Conservation (phyloP, 2,888 invertebrate genomes). For the Penaeus monodon region DNA sequence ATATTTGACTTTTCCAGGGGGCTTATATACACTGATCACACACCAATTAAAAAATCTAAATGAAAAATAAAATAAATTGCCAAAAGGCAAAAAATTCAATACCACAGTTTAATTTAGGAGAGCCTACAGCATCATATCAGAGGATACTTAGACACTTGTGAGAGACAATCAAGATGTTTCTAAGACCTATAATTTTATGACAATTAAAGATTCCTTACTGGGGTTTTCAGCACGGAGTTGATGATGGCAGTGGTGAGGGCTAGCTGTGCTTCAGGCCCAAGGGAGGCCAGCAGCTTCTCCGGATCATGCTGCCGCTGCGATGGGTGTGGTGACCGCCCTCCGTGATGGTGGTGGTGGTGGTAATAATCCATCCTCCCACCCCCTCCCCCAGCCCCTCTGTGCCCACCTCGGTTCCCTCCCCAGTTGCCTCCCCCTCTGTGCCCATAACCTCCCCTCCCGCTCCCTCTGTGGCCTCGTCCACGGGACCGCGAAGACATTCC, state of each 20-base stretch:
- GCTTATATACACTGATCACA: no score
- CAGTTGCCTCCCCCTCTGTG: slow-evolving; percentile 33
- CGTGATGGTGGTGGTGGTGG: slow-evolving; percentile 15
- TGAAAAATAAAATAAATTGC: no score
- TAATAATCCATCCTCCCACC: slow-evolving; percentile 39
- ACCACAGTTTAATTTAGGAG: no score
- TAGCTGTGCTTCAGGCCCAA: slow-evolving; percentile 51
- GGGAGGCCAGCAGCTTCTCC: slow-evolving; percentile 46
- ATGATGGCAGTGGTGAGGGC: slow-evolving; percentile 53
- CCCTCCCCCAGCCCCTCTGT: slow-evolving; percentile 16
- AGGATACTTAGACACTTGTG: no score
- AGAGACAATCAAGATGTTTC: no score
- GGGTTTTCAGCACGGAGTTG: slow-evolving; percentile 48
- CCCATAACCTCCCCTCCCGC: slow-evolving; percentile 29
- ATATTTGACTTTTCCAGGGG: background rate
- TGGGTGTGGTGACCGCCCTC: slow-evolving; percentile 22
- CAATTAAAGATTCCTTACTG: slow-evolving; percentile 7
- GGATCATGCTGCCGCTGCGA: slow-evolving; percentile 28
- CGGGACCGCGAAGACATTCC: slow-evolving; percentile 10
- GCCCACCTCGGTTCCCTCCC: slow-evolving; percentile 32
- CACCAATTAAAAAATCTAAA: no score
- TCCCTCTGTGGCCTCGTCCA: slow-evolving; percentile 6
- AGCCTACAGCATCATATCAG: no score
- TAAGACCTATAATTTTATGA: no score
- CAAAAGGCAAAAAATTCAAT: no score